Conservation (phyloP, 2,113 vertebrate genomes). For the Zingel zingel region DNA sequence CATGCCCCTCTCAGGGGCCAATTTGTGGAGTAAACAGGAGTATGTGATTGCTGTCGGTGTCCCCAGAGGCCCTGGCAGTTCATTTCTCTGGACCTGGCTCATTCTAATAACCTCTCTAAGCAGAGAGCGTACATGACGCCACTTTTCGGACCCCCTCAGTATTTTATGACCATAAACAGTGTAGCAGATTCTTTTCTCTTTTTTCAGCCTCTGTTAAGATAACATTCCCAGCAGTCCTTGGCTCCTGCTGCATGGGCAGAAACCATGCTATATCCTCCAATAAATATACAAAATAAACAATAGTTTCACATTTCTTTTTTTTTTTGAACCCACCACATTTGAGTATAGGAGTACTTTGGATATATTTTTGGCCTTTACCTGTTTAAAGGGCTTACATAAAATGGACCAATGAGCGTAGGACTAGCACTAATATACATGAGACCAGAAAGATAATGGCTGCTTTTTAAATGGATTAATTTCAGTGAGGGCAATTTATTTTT, state of each 20-base stretch:
- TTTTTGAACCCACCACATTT: neutral
- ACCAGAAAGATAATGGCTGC: neutral
- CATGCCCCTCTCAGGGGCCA: conserved; percentile 82
- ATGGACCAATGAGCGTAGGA: neutral
- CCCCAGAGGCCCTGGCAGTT: conserved; percentile 51
- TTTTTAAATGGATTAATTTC: neutral
- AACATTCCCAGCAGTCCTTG: conserved; percentile 3
- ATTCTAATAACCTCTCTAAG: conserved; percentile 79
- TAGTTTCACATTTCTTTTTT: conserved; percentile 18
- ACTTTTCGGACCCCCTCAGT: conserved; percentile 33
- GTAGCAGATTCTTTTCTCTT: conserved; percentile 3
- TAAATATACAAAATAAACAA: conserved; percentile 34
- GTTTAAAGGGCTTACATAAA: neutral
- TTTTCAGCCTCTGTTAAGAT: conserved; percentile 47
- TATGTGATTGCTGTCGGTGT: conserved; percentile 67
- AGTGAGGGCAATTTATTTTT: neutral
- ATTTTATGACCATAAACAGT: conserved; percentile 54
- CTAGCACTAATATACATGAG: neutral
- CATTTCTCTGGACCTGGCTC: conserved; percentile 73
- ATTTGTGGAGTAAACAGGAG: conserved; percentile 84
- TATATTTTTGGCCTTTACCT: neutral
- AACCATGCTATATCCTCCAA: neutral
- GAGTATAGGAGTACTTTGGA: neutral
- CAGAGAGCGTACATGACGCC: conserved; percentile 40
- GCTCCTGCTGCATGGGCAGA: conserved; percentile 48